Conservation (phyloP, 2,113 vertebrate genomes). For the Elephantulus edwardii region DNA sequence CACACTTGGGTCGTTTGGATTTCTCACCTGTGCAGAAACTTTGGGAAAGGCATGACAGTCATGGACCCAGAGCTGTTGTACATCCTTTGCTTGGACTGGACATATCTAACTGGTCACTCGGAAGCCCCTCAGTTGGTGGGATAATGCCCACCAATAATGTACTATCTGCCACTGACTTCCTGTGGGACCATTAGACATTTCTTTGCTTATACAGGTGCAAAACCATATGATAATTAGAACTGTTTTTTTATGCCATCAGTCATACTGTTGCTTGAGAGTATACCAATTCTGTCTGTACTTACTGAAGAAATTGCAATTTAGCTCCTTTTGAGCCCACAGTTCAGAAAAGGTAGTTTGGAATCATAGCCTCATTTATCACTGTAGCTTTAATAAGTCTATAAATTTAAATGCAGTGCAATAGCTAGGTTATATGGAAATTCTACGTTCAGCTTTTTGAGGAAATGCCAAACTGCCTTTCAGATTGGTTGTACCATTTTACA, state of each 20-base stretch:
- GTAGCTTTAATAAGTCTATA: background rate
- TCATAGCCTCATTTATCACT: background rate
- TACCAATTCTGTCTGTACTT: background rate
- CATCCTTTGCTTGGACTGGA: no score
- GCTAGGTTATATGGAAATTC: no score
- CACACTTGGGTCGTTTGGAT: background rate
- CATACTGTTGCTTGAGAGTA: background rate
- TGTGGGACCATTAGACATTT: background rate
- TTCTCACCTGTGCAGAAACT: background rate
- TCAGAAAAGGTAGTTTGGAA: background rate
- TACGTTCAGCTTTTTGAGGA: no score
- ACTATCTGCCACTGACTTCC: no score
- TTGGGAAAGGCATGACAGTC: background rate
- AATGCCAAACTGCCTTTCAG: no score
- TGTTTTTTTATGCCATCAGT: background rate
- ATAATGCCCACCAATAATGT: no score
- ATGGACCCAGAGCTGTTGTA: background rate
- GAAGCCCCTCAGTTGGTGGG: no score
- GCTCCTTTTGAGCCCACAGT: background rate
- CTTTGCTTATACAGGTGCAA: constrained; percentile 8
- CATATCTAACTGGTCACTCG: no score
- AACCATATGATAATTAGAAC: background rate
- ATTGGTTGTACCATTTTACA: no score
- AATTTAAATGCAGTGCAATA: background rate
- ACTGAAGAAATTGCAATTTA: background rate